Conservation (phyloP, 2,113 vertebrate species). For the Xenopus borealis region DNA sequence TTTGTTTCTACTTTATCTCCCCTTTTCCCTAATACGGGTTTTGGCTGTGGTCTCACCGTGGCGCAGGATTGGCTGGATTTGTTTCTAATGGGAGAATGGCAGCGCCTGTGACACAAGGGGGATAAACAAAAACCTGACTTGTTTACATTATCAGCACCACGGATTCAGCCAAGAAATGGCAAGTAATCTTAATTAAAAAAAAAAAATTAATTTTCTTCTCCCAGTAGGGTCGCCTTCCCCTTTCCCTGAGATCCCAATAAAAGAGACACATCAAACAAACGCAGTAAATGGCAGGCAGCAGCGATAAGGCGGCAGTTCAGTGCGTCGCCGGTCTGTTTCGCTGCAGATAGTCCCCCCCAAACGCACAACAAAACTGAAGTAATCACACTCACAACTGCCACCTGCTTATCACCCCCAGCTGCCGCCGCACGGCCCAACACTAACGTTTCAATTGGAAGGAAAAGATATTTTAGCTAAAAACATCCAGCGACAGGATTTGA, state of each 20-base stretch:
- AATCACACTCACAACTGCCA: conserved; percentile 7
- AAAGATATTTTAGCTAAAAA: too few species aligned
- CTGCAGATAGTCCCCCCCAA: conserved; percentile 19
- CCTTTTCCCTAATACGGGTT: neutral
- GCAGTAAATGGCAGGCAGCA: conserved; percentile 15
- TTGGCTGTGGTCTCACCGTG: neutral
- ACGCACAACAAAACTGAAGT: conserved; percentile 1
- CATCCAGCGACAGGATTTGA: too few species aligned
- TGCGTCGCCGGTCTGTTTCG: conserved; percentile 15
- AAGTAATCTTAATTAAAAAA: conserved; percentile 9
- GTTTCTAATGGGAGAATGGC: neutral
- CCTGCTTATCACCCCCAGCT: conserved; percentile 22
- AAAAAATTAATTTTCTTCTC: neutral
- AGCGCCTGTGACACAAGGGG: neutral
- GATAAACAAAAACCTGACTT: neutral
- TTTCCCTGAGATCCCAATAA: neutral
- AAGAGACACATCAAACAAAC: conserved; percentile 1
- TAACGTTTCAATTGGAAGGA: too few species aligned
- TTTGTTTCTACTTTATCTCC: too few species aligned
- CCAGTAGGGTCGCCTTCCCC: neutral
- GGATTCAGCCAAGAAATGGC: neutral
- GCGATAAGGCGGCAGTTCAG: conserved; percentile 8
- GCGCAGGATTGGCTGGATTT: neutral
- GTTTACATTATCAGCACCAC: conserved; percentile 1
- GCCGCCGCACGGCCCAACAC: too few species aligned